A percentile compares a stretch with the other conserved stretches of the same genome.
Conservation (phyloP, 2,797 vertebrate species). For the Leptoclinus maculatus region DNA sequence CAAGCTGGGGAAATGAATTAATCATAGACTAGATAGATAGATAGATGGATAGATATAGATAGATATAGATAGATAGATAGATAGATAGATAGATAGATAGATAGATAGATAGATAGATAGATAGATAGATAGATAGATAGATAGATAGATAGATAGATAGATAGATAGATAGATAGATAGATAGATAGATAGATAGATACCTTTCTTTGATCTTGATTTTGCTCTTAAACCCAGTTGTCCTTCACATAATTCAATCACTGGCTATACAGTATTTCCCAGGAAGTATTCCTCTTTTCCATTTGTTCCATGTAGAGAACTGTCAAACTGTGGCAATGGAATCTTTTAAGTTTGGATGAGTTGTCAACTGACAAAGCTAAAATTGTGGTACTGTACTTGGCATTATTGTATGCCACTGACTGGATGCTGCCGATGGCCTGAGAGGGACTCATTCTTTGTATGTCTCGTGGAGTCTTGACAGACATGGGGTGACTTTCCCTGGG, state of each 20-base stretch:
- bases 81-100: slow-evolving; percentile 3
- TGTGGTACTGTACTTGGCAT: not conserved
- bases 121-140: slow-evolving; percentile 8
- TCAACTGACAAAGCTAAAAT: not conserved
- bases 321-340: not conserved
- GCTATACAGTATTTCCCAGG: not conserved
- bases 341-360: slow-evolving; percentile 7
- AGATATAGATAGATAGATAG: slow-evolving; percentile 13
- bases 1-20: slow-evolving; percentile 72
- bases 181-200: slow-evolving; percentile 3
- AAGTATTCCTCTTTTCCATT: not conserved
- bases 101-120: slow-evolving; percentile 10
- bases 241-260: not conserved
- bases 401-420: not conserved
- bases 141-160: slow-evolving; percentile 13
- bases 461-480: not conserved
- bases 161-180: slow-evolving; percentile 7
- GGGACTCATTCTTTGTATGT: not conserved
- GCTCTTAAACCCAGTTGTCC: not conserved
- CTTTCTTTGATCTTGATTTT: not conserved
- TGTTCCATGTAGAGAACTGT: not conserved
- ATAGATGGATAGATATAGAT: slow-evolving; percentile 25
- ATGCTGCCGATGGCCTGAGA: not conserved
- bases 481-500: slow-evolving; percentile 24
- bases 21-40: slow-evolving; percentile 36